These are phyloP conservation scores for Drosophila takahashii DNA, from an alignment of 1,140 invertebrate genomes.

Conservation along the genomic window DNA sequence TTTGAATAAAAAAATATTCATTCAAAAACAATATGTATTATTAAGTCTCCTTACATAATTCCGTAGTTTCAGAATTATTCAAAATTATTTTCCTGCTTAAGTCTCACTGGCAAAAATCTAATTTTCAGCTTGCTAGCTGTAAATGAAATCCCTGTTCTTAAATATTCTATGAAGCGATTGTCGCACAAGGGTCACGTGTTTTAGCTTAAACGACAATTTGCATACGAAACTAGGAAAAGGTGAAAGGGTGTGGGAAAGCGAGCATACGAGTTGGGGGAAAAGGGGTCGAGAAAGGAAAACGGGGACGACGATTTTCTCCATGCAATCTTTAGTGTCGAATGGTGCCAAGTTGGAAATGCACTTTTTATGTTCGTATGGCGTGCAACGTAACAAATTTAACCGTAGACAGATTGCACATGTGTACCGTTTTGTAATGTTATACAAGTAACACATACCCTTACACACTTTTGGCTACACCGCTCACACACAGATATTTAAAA, in stretches of 20 bases:
- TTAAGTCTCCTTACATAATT: neutral
- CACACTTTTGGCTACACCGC: slow-evolving; percentile 5
- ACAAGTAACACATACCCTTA: slow-evolving; percentile 21
- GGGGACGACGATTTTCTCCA: slow-evolving; percentile 14
- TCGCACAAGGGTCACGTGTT: slow-evolving; percentile 46
- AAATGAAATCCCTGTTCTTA: slow-evolving; percentile 18
- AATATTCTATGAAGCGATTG: slow-evolving; percentile 37
- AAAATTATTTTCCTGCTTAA: neutral
- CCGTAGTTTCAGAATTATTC: neutral
- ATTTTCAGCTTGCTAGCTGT: slow-evolving; percentile 4
- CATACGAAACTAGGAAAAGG: slow-evolving; percentile 28
- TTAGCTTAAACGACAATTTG: slow-evolving; percentile 58
- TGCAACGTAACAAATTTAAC: slow-evolving; percentile 61
- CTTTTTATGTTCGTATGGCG: slow-evolving; percentile 62
- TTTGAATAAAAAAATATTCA: neutral
- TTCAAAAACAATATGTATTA: too few species aligned
- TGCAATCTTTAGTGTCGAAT: slow-evolving; percentile 50
- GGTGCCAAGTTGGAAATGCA: slow-evolving; percentile 68
- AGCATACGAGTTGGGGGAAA: neutral
- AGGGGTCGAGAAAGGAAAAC: neutral
- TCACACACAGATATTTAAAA: slow-evolving; percentile 8
- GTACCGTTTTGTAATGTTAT: slow-evolving; percentile 63
- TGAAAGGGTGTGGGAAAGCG: neutral
- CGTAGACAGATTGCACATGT: slow-evolving; percentile 64
- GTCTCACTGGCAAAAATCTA: neutral